Conservation (phyloP, 2,113 vertebrate species). For the Nothobranchius furzeri region DNA sequence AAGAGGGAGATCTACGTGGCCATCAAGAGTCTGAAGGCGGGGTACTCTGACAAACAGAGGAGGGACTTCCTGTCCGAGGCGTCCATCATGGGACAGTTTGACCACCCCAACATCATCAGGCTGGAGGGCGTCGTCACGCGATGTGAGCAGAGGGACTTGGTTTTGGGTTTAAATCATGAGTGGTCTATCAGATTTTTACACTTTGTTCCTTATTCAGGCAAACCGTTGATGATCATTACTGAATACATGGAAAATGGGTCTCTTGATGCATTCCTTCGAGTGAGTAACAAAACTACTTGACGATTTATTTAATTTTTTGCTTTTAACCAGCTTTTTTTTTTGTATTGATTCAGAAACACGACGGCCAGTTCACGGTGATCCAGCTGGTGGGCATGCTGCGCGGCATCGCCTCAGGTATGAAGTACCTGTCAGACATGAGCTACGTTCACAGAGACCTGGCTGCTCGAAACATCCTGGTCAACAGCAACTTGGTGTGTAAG, state of each 20-base stretch:
- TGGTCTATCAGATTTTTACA: background rate
- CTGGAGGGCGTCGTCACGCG: slow-evolving; percentile 80
- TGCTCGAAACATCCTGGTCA: slow-evolving; percentile 96
- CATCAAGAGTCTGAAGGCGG: slow-evolving; percentile 81
- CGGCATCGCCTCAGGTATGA: slow-evolving; percentile 97
- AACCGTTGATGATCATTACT: slow-evolving; percentile 98
- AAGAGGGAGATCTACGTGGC: slow-evolving; percentile 81
- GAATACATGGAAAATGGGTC: slow-evolving; percentile 99
- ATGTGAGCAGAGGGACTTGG: slow-evolving; percentile 60
- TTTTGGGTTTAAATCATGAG: background rate
- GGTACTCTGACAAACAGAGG: slow-evolving; percentile 80
- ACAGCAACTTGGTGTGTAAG: slow-evolving; percentile 98
- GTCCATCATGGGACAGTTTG: slow-evolving; percentile 83
- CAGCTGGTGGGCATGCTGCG: slow-evolving; percentile 98
- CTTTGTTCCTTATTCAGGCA: slow-evolving; percentile 79
- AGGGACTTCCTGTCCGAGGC: slow-evolving; percentile 80
- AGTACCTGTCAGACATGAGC: slow-evolving; percentile 98
- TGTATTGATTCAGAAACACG: slow-evolving; percentile 86
- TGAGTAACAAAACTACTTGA: slow-evolving; percentile 64
- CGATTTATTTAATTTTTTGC: background rate
- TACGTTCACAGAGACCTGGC: slow-evolving; percentile 96
- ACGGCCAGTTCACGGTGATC: slow-evolving; percentile 96
- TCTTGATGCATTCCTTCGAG: slow-evolving; percentile 95
- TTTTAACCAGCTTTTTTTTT: slow-evolving; percentile 39
- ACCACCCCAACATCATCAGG: slow-evolving; percentile 82